Evolutionary conservation across 2,113 vertebrate genomes (phyloP).

Genomic region (Girardinichthys multiradiatus): DNA sequence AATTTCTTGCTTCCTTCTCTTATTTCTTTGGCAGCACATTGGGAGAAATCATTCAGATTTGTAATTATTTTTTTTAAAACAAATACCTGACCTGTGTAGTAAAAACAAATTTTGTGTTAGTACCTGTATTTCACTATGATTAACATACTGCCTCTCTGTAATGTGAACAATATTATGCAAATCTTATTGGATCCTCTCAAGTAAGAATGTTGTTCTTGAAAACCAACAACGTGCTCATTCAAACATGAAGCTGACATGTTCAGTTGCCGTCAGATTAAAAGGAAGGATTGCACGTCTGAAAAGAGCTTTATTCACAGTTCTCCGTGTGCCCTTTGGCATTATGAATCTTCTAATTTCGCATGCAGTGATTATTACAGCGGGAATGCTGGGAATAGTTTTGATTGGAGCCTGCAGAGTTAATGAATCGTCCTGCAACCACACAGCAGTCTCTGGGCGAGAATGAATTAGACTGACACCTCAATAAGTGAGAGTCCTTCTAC

Average conservation of each 20-base stretch:
- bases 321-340: conserved; percentile 30
- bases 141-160: background rate
- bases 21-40: background rate
- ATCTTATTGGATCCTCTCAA: background rate
- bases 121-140: background rate
- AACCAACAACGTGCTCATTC: background rate
- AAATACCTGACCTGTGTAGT: too few relatives aligned
- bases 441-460: conserved; percentile 71
- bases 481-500: conserved; percentile 56
- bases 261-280: background rate
- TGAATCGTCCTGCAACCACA: conserved; percentile 76
- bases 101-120: too few relatives aligned
- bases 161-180: background rate
- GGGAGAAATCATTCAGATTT: background rate
- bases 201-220: background rate
- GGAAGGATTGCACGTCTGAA: background rate
- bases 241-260: conserved; percentile 4
- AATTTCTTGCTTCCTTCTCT: too few relatives aligned
- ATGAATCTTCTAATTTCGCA: conserved; percentile 72
- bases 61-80: background rate
- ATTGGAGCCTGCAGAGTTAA: conserved; percentile 78
- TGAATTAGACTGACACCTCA: conserved; percentile 80
- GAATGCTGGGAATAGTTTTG: conserved; percentile 74
- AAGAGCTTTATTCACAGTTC: conserved; percentile 16
- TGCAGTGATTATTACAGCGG: conserved; percentile 77